Evolutionary conservation across 2,797 vertebrate genomes (phyloP).

Genomic region (Aplochiton taeniatus): DNA sequence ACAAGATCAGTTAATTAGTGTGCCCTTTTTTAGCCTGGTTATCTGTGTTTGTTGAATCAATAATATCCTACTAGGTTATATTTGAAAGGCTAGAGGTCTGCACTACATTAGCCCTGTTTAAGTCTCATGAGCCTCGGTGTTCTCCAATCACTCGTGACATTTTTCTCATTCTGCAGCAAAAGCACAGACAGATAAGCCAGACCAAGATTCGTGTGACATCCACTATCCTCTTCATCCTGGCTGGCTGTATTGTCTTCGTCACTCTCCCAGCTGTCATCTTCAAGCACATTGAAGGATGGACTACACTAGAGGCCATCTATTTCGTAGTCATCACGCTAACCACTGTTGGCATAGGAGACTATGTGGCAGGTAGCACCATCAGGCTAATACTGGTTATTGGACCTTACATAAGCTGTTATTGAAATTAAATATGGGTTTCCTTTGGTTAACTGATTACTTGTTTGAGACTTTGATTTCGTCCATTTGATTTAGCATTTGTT

Average conservation of each 20-base stretch:
- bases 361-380: slow-evolving; percentile 87
- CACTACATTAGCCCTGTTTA: no score
- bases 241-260: slow-evolving; percentile 94
- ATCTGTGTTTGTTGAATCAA: no score
- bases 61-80: no score
- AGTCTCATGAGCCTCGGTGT: no score
- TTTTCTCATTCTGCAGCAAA: slow-evolving; percentile 80
- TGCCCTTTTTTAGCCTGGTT: no score
- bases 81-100: no score
- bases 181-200: slow-evolving; percentile 95
- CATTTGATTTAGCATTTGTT: no score
- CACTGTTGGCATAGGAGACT: slow-evolving; percentile 96
- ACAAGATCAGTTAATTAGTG: neutral
- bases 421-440: neutral
- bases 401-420: neutral
- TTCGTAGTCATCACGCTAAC: slow-evolving; percentile 98
- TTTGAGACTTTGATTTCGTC: no score
- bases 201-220: slow-evolving; percentile 98
- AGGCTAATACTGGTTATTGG: neutral
- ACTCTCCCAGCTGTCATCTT: slow-evolving; percentile 95
- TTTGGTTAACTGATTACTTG: no score
- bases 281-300: slow-evolving; percentile 94
- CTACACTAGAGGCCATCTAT: slow-evolving; percentile 92
- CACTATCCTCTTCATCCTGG: slow-evolving; percentile 94
- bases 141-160: slow-evolving; percentile 11